Conservation (phyloP, 1,140 invertebrate species). For the Drosophila tristis region DNA sequence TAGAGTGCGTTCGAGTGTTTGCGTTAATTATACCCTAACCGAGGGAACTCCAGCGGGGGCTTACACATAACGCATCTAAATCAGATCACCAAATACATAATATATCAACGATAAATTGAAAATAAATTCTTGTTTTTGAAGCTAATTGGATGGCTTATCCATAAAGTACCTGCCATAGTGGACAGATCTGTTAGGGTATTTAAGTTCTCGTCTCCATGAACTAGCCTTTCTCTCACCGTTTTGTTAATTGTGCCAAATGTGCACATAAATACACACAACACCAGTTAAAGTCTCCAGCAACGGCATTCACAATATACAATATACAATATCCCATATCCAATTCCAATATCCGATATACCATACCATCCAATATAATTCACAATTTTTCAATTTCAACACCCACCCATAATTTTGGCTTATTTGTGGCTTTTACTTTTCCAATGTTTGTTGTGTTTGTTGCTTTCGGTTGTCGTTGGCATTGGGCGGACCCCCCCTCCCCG, state of each 20-base stretch:
- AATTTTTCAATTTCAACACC: conserved; percentile 80
- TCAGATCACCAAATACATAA: too few relatives aligned
- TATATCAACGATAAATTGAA: too few relatives aligned
- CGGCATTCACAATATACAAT: conserved; percentile 33
- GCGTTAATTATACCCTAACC: conserved; percentile 49
- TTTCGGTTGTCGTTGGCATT: conserved; percentile 68
- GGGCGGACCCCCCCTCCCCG: background rate
- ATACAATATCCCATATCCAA: too few relatives aligned
- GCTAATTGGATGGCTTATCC: too few relatives aligned
- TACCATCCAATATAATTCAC: conserved; percentile 14
- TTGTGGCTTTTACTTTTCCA: conserved; percentile 55
- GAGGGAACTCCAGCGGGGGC: too few relatives aligned
- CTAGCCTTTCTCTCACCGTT: too few relatives aligned
- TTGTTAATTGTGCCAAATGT: conserved; percentile 83
- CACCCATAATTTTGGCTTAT: conserved; percentile 78
- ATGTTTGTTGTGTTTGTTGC: conserved; percentile 27
- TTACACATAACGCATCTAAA: too few relatives aligned
- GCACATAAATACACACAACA: conserved; percentile 50
- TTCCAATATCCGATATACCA: too few relatives aligned
- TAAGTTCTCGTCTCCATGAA: too few relatives aligned
- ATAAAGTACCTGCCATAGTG: too few relatives aligned
- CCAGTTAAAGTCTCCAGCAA: conserved; percentile 35
- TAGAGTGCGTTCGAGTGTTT: conserved; percentile 21
- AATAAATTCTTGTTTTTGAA: too few relatives aligned
- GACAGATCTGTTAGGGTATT: too few relatives aligned